Conservation (phyloP, 2,113 vertebrate genomes). For the Urocynchramus pylzowi region DNA sequence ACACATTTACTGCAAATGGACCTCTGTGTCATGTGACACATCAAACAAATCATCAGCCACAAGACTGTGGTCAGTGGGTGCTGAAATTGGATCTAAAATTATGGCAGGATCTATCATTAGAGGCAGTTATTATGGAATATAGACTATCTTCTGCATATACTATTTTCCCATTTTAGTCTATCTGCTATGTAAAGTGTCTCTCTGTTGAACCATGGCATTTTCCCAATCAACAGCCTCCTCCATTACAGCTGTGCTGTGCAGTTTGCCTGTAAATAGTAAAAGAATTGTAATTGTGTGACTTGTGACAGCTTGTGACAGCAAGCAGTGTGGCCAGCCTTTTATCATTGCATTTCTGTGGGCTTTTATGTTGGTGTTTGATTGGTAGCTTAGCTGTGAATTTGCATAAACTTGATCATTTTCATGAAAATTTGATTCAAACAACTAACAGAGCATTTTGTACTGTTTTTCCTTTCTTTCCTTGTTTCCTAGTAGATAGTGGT, state of each 20-base stretch:
- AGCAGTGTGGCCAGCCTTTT: not conserved
- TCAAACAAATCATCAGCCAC: not conserved
- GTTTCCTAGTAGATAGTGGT: not conserved
- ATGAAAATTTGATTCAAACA: not conserved
- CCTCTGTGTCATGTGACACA: accelerated
- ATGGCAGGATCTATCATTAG: not conserved
- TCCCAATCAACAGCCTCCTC: not conserved
- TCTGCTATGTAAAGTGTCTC: not conserved
- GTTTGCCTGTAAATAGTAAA: not conserved
- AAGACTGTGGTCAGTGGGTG: not conserved
- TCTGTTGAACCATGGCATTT: not conserved
- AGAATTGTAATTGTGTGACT: not conserved
- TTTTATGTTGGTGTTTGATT: not conserved
- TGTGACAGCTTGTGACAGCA: not conserved
- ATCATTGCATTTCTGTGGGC: not conserved
- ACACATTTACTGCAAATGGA: not conserved
- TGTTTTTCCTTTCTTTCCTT: not conserved
- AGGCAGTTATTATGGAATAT: not conserved
- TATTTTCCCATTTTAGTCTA: not conserved
- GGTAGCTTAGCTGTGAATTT: not conserved
- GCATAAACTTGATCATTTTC: not conserved
- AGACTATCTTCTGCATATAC: not conserved
- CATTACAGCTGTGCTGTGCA: accelerated
- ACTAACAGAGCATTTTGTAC: not conserved
- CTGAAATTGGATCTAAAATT: not conserved